These are phyloP conservation scores for Argyresthia goedartella DNA, from an alignment of 2,888 invertebrate genomes.

Conservation along the genomic window DNA sequence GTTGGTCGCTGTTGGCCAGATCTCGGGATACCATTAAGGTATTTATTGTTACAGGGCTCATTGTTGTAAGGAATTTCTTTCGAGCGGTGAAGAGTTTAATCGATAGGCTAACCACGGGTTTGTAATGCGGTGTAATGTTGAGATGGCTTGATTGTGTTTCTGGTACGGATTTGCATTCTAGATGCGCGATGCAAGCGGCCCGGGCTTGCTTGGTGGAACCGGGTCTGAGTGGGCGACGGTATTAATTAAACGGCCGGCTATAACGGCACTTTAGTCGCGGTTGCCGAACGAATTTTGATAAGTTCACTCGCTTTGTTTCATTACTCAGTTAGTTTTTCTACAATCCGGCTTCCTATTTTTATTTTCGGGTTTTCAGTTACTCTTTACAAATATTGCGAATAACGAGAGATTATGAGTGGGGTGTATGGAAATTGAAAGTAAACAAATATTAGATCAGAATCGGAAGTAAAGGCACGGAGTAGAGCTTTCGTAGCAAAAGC, in stretches of 20 bases:
- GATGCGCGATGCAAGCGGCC: constrained; percentile 33
- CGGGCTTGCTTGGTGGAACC: constrained; percentile 14
- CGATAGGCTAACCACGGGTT: constrained; percentile 40
- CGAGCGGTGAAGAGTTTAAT: constrained; percentile 50
- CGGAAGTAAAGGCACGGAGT: too few relatives aligned
- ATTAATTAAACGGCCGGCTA: constrained; percentile 50
- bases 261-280: constrained; percentile 34
- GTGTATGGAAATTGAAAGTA: too few relatives aligned
- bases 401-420: too few relatives aligned
- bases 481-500: too few relatives aligned
- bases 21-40: constrained; percentile 71
- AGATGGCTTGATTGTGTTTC: constrained; percentile 41
- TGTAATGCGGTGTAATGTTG: constrained; percentile 39
- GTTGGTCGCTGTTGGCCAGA: constrained; percentile 63
- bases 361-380: too few relatives aligned
- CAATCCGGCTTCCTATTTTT: too few relatives aligned
- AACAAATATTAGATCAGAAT: too few relatives aligned
- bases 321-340: too few relatives aligned
- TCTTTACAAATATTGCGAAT: too few relatives aligned
- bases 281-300: constrained; percentile 49
- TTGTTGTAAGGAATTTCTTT: constrained; percentile 67
- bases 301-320: constrained; percentile 16
- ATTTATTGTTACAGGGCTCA: constrained; percentile 70
- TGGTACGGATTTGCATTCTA: constrained; percentile 61
- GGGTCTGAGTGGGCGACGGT: constrained; percentile 42